Percentiles rank a stretch among this genome's conserved stretches.
phyloP scores from a whole-genome alignment of 2,888 invertebrate species.

The Mythimna impura region DNA sequence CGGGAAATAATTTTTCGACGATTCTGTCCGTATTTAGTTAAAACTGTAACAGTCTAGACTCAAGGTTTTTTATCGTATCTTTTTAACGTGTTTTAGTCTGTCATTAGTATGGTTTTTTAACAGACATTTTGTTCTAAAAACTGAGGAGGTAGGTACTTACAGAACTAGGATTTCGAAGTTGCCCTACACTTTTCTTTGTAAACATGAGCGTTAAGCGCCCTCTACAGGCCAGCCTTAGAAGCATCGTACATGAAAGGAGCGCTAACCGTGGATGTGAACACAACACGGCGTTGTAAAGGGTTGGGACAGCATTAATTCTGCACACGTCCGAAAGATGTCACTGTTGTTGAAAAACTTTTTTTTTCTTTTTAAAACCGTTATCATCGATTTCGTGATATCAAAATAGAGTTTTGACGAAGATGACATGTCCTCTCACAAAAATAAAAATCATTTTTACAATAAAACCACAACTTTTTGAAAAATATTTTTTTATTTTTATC shows the following conservation, averaged over 20 bases:
- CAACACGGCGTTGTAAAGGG: background rate
- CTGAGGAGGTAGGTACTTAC: background rate
- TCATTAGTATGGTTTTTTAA: background rate
- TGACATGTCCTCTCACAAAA: background rate
- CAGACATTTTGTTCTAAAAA: background rate
- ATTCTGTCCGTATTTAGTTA: conserved; percentile 6
- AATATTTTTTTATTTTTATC: no score
- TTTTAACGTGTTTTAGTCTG: no score
- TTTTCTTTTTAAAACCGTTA: background rate
- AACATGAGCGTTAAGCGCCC: conserved; percentile 28
- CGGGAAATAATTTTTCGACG: conserved; percentile 32
- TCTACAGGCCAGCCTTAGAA: conserved; percentile 25
- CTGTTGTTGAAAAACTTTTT: background rate
- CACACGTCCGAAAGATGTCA: conserved; percentile 36
- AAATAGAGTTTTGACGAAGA: background rate
- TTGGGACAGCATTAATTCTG: conserved; percentile 32
- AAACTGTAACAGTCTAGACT: no score
- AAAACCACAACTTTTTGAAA: no score
- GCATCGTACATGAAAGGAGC: background rate
- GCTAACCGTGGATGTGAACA: background rate
- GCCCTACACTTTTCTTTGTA: background rate
- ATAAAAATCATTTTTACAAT: background rate
- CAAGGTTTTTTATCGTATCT: no score
- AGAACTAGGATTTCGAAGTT: background rate
- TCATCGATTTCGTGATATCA: background rate